A percentile compares a stretch with the other conserved stretches of the same genome.
Conservation (phyloP, 2,888 invertebrate species). For the Phlogophora meticulosa region DNA sequence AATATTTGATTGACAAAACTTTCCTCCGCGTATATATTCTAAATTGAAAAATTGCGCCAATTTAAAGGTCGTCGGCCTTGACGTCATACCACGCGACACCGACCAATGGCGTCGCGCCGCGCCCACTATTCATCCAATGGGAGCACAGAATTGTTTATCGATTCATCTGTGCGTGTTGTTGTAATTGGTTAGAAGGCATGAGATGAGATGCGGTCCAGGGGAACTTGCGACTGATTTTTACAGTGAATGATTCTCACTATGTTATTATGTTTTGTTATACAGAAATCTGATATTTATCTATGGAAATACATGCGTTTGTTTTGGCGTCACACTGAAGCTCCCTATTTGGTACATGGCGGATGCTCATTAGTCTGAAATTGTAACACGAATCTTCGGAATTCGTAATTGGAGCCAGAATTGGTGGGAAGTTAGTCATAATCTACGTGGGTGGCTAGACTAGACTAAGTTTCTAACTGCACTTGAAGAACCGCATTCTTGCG, state of each 20-base stretch:
- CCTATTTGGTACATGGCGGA: constrained; percentile 24
- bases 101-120: constrained; percentile 78
- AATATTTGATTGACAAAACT: constrained; percentile 64
- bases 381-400: constrained; percentile 58
- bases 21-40: constrained; percentile 65
- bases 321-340: constrained; percentile 18
- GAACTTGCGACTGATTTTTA: constrained; percentile 58
- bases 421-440: constrained; percentile 57
- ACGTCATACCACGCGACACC: constrained; percentile 73
- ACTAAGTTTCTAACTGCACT: constrained; percentile 51
- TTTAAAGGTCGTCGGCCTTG: constrained; percentile 83
- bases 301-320: constrained; percentile 38
- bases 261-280: constrained; percentile 13
- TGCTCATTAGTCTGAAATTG: constrained; percentile 47
- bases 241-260: constrained; percentile 41
- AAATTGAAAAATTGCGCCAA: constrained; percentile 85
- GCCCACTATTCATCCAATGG: constrained; percentile 79
- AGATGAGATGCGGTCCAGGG: constrained; percentile 64
- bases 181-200: constrained; percentile 63
- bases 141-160: constrained; percentile 73
- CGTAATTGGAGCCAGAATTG: constrained; percentile 54
- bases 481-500: constrained; percentile 53
- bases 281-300: constrained; percentile 52
- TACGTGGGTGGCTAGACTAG: constrained; percentile 53
- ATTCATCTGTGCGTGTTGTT: constrained; percentile 75